Percentiles rank a stretch among this genome's conserved stretches.
Evolutionary conservation across 2,888 invertebrate species (phyloP).

Genomic region (Chirona hameri): DNA sequence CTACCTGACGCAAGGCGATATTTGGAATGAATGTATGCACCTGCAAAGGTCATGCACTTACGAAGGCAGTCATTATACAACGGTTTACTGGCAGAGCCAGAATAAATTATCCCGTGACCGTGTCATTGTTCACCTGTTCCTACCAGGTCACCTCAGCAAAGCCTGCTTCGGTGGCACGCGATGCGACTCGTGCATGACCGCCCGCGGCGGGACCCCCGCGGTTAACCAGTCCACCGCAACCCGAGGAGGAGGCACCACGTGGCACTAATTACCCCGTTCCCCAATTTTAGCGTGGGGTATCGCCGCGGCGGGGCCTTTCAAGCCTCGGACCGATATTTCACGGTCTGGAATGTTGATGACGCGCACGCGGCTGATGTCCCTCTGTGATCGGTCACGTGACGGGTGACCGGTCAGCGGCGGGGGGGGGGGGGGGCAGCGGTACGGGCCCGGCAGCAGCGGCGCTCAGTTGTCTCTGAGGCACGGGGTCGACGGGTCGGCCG

Average conservation of each 20-base stretch:
- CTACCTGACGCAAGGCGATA: too few relatives aligned
- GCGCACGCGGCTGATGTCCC: background rate
- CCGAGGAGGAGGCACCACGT: background rate
- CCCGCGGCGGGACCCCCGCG: too few relatives aligned
- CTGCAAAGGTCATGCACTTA: too few relatives aligned
- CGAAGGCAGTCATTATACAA: background rate
- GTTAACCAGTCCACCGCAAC: too few relatives aligned
- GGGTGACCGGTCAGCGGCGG: background rate
- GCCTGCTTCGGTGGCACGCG: background rate
- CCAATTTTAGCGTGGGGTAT: background rate
- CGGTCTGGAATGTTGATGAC: constrained; percentile 8
- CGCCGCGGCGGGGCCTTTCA: background rate
- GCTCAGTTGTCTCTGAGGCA: background rate
- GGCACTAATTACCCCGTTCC: background rate
- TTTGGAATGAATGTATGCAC: too few relatives aligned
- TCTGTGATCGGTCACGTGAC: background rate
- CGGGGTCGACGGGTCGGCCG: background rate
- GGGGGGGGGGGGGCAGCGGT: background rate
- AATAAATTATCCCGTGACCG: background rate
- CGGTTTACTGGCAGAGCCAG: background rate
- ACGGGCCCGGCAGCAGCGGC: background rate
- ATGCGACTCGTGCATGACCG: background rate
- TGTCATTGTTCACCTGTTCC: background rate
- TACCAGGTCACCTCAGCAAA: background rate
- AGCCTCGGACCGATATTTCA: background rate